A percentile compares a stretch with the other conserved stretches of the same genome.
These are phyloP conservation scores for Leucophenga montana DNA, from an alignment of 2,888 invertebrate species.

Conservation along the genomic window DNA sequence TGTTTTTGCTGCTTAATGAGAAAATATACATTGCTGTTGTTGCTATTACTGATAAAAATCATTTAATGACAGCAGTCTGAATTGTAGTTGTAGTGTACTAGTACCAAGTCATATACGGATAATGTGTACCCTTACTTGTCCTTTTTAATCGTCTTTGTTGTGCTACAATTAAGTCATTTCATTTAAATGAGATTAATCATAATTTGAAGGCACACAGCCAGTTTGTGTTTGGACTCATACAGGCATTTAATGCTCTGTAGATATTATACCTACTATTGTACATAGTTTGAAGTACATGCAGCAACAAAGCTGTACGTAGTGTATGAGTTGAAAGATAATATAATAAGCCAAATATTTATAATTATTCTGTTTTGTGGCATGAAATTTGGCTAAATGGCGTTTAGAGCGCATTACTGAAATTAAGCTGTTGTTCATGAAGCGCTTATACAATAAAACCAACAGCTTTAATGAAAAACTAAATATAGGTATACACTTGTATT, in stretches of 20 bases:
- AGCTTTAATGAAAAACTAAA: too few species aligned
- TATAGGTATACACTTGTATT: too few species aligned
- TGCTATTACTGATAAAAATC: constrained; percentile 59
- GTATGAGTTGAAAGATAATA: not conserved
- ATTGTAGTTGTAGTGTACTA: not conserved
- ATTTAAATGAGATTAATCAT: constrained; percentile 68
- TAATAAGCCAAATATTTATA: too few species aligned
- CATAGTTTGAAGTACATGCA: constrained; percentile 29
- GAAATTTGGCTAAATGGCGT: constrained; percentile 31
- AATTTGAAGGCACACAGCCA: constrained; percentile 44
- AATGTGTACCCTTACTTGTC: not conserved
- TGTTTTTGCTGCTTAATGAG: constrained; percentile 2
- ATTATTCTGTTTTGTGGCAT: constrained; percentile 15
- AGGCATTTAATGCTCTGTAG: constrained; percentile 14
- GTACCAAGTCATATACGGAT: not conserved
- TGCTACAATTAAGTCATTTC: constrained; percentile 63
- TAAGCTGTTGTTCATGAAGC: constrained; percentile 38
- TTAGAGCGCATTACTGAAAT: constrained; percentile 41
- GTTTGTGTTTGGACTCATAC: too few species aligned
- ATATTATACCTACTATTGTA: too few species aligned
- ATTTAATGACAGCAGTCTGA: constrained; percentile 61
- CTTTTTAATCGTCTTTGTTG: constrained; percentile 4
- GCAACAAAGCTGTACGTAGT: not conserved
- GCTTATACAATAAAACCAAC: too few species aligned
- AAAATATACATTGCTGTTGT: constrained; percentile 41